Base-by-base conservation (phyloP, 1,140 invertebrate species). In the Wasmannia auropunctata region DNA sequence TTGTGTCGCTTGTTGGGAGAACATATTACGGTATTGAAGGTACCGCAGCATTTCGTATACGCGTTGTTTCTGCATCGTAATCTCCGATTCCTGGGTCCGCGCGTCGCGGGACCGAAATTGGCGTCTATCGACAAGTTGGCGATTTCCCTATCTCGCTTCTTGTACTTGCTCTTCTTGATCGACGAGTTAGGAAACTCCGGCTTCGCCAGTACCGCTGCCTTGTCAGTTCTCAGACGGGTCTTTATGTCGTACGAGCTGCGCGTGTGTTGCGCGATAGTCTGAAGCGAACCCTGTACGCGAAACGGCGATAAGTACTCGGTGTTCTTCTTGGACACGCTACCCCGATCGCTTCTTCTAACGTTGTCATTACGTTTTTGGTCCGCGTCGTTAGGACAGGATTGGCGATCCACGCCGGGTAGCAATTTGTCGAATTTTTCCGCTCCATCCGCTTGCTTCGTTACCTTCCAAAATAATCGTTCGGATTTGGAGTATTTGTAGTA, bases 51-150 rank as follows among this genome's bases (percentile, higher is more conserved):
- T 34, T 25, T 83, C 28, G 54, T 16, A 8, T 60, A 83, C n/a
- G n/a, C 40, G 6, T 28, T 83, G 8, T 31, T 90, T 1, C 65
- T 86, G 60, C 88, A 88, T 19, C 92, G 88, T 19, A 93, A 81
- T 72, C 91, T 90, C 31, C 92, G 80, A 34, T 91, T 93, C 19
- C 91, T 85, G 0, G 91, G 91, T 1, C 91, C 90, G n/a, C 92
- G 87, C 10, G 87, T 87, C 10, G 88, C 87, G 0, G 93, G 88
- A 70, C 90, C 89, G 14, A 94, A 91, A 87, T 93, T 94, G 0
- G 93, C 93, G 74, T 94, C 92, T 77, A 94, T 94, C 1, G 83
- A 89, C 37, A 94, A 83, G 85, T 94, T 94, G 3, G 93, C 90
- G 1, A 94, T 91, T 80, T 94, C 94, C 46, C 92, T 80, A 10